Evolutionary conservation across 53 echinoderm and acorn worm species (phyloP), one percentile per base, ranked within the genome.

Genomic region (Stichopus horrens): DNA sequence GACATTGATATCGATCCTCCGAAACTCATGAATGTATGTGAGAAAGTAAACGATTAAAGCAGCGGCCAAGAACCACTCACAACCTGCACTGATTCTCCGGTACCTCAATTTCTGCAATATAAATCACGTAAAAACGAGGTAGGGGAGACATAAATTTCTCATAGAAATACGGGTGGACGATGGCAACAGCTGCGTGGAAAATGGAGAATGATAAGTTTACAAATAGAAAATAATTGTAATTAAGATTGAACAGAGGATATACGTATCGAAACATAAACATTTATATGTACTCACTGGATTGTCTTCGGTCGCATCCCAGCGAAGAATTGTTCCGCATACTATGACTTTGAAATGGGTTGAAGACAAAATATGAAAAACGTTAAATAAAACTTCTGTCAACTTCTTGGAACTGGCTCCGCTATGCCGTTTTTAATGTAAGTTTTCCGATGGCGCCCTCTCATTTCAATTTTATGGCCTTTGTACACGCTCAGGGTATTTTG

Each of bases 61-160:
- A 8, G 74, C 21, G 75, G 73, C 87, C 0, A 87, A 55, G 51
- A 87, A 57, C 87, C 87, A 87, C 75, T 87, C 87, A 55, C 87
- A 87, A 6, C 74, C 87, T 20, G 87, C 75, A 21, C 87, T 87
- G 11, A 87, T 75, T 58, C 75, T 54, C n/a, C 87, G 53, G 57
- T 74, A 87, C 74, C 58, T 55, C 75, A 87, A 19, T 56, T 74
- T 74, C 87, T 87, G 54, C 5, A 18, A 37, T 16, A 85, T 4
- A 76, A 76, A 76, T 20, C 13, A 76, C n/a, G 16, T 71, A 71
- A 71, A 71, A 71, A 16, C 19, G 71, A 71, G 71, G 71, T 18
- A 71, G 9, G 3, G 51, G 9, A 75, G 9, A 75, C 37, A 75
- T 21, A 9, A 75, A 16, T 18, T 6, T 4, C 0, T 51, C 16